These are phyloP conservation scores for Otolemur garnettii DNA, from an alignment of 2,113 vertebrate species.

Conservation along the genomic window DNA sequence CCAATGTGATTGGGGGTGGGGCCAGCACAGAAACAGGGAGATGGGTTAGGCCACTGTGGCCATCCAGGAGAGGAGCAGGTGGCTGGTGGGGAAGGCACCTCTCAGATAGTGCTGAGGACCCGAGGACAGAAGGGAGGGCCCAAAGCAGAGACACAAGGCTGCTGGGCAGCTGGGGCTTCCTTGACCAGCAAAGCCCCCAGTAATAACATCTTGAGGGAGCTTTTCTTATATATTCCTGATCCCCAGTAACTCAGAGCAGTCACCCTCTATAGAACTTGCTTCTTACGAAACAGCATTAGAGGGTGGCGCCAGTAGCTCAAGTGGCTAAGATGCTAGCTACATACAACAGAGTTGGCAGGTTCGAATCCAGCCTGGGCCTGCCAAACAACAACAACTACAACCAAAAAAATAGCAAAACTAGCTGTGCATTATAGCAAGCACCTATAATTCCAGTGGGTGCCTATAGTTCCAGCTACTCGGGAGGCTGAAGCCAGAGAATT, in stretches of 20 bases:
- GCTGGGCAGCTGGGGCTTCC: background rate
- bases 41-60: background rate
- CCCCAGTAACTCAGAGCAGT: background rate
- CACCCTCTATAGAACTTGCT: background rate
- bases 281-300: background rate
- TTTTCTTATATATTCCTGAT: background rate
- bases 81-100: background rate
- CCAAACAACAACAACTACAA: no score
- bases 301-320: no score
- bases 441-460: no score
- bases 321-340: no score
- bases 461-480: no score
- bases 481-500: no score
- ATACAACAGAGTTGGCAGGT: no score
- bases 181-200: background rate
- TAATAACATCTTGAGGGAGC: background rate
- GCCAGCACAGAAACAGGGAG: background rate
- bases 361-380: no score
- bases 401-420: no score
- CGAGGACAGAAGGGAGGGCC: background rate
- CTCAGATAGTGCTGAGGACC: no score
- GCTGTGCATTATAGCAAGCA: no score
- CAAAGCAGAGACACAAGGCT: background rate
- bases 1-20: background rate
- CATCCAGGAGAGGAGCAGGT: background rate